Conservation (phyloP, 2,113 vertebrate genomes). For the Ia io region DNA sequence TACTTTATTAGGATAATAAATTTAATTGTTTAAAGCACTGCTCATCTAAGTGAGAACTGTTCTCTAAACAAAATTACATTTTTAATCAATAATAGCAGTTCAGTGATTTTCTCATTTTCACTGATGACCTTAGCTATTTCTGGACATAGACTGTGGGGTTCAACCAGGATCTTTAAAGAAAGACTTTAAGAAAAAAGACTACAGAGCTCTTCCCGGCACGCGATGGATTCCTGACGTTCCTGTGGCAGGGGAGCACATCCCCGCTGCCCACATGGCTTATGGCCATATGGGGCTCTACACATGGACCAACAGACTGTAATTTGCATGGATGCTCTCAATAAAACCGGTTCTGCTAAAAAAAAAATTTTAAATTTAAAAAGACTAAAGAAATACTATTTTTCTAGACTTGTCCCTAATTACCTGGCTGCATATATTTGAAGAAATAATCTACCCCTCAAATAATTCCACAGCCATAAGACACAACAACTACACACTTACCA, state of each 20-base stretch:
- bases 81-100: neutral
- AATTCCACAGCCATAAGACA: neutral
- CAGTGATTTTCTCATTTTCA: neutral
- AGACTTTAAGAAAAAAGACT: neutral
- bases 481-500: neutral
- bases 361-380: too few relatives aligned
- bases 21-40: constrained; percentile 31
- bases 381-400: neutral
- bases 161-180: neutral
- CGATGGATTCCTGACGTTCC: too few relatives aligned
- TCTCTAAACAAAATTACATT: neutral
- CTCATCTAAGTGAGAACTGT: neutral
- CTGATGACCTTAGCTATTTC: neutral
- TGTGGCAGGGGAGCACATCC: too few relatives aligned
- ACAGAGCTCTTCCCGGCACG: too few relatives aligned
- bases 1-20: constrained; percentile 11
- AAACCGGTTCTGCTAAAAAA: too few relatives aligned
- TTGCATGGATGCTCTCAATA: too few relatives aligned
- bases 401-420: neutral
- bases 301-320: too few relatives aligned
- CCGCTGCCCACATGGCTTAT: too few relatives aligned
- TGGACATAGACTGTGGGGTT: neutral
- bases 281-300: too few relatives aligned
- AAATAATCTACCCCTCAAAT: neutral
- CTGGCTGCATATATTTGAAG: neutral